Evolutionary conservation across 2,797 vertebrate genomes (phyloP).

Genomic region (Mus spretus): DNA sequence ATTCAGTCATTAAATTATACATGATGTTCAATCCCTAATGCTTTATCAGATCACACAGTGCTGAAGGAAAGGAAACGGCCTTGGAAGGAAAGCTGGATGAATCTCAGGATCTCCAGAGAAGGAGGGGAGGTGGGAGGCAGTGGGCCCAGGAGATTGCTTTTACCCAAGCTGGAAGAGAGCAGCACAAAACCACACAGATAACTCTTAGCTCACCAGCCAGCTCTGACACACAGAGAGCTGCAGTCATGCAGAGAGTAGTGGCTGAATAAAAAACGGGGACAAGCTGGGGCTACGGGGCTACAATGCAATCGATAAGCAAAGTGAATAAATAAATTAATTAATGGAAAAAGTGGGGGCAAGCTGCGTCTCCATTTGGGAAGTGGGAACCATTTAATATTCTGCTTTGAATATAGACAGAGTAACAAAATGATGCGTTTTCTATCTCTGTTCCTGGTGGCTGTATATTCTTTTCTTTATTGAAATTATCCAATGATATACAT

Average conservation of each 20-base stretch:
- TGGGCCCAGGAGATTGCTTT: neutral
- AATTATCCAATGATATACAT: neutral
- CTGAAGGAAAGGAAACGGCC: neutral
- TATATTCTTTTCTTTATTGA: neutral
- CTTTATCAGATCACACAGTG: neutral
- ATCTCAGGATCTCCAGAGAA: neutral
- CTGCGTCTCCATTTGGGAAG: neutral
- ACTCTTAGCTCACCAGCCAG: no score
- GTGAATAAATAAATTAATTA: neutral
- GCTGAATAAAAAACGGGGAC: neutral
- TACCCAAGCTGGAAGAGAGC: neutral
- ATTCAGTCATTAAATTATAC: neutral
- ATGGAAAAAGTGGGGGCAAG: neutral
- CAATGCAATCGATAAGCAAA: neutral
- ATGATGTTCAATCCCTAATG: neutral
- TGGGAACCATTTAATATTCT: neutral
- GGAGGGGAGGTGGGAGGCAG: no score
- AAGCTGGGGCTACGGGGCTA: neutral
- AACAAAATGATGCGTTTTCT: neutral
- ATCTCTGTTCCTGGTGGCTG: neutral
- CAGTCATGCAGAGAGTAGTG: neutral
- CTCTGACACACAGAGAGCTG: neutral
- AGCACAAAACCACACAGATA: no score
- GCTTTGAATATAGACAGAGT: neutral
- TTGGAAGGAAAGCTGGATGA: neutral